Percentiles rank a stretch among this genome's conserved stretches.
Conservation (phyloP, 2,113 vertebrate species). For the Vimba vimba region DNA sequence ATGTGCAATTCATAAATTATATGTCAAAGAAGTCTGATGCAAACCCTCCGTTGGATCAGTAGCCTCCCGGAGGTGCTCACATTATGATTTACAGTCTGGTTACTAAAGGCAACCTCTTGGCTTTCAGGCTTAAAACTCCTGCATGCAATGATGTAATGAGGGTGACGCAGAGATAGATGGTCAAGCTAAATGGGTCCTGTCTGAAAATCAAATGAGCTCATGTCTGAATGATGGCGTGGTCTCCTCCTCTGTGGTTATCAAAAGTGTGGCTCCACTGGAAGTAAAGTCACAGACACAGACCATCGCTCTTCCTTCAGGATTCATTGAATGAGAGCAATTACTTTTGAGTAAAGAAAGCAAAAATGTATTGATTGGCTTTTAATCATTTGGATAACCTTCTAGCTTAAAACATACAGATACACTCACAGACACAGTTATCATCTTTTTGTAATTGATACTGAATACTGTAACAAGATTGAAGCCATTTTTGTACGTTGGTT, state of each 20-base stretch:
- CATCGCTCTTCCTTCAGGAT: background rate
- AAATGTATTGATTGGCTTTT: background rate
- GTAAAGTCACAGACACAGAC: background rate
- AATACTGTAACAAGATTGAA: too few species aligned
- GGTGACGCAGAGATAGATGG: conserved; percentile 31
- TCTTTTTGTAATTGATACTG: background rate
- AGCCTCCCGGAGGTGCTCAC: background rate
- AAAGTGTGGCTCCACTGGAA: conserved; percentile 10
- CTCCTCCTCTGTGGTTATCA: background rate
- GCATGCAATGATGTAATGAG: conserved; percentile 48
- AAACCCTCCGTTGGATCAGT: background rate
- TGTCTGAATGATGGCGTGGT: conserved; percentile 48
- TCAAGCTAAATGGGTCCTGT: conserved; percentile 33
- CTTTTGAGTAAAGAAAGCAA: background rate
- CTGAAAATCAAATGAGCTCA: conserved; percentile 52
- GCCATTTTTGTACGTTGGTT: background rate
- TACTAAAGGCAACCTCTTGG: conserved; percentile 1
- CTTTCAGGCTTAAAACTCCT: background rate
- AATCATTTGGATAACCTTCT: background rate
- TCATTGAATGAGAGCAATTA: background rate
- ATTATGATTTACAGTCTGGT: conserved; percentile 34
- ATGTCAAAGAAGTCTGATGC: conserved; percentile 9
- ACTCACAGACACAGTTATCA: background rate
- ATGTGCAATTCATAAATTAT: conserved; percentile 27
- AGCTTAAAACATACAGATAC: background rate